These are phyloP conservation scores for Teleogryllus oceanicus DNA, from an alignment of 2,888 invertebrate genomes.

Conservation along the genomic window DNA sequence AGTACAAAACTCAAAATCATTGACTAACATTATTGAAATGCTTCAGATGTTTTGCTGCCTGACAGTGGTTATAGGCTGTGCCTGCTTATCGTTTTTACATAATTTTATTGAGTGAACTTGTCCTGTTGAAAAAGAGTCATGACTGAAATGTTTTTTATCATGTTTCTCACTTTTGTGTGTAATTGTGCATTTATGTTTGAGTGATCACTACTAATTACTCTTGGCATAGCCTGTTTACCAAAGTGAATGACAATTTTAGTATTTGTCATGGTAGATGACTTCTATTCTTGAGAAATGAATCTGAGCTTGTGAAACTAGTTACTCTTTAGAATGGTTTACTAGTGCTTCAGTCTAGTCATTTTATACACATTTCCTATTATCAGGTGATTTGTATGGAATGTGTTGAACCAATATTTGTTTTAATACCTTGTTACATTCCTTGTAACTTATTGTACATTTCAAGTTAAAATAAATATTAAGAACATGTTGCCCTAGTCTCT, in stretches of 20 bases:
- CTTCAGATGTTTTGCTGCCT: not conserved
- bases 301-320: not conserved
- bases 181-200: not conserved
- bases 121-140: not conserved
- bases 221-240: constrained; percentile 1
- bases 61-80: not conserved
- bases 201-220: not conserved
- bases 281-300: not conserved
- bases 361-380: constrained; percentile 6
- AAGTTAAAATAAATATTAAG: not conserved
- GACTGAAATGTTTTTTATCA: constrained; percentile 2
- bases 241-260: not conserved
- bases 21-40: not conserved
- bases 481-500: not conserved
- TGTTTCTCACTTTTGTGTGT: not conserved
- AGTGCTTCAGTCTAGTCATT: constrained; percentile 4
- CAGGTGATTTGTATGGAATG: constrained; percentile 19
- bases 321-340: not conserved
- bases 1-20: not conserved
- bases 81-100: not conserved
- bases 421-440: constrained; percentile 18
- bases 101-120: not conserved
- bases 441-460: constrained; percentile 18
- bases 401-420: constrained; percentile 22
- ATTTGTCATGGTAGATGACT: not conserved